Conservation (phyloP, 2,113 vertebrate genomes). For the Phainopepla nitens region DNA sequence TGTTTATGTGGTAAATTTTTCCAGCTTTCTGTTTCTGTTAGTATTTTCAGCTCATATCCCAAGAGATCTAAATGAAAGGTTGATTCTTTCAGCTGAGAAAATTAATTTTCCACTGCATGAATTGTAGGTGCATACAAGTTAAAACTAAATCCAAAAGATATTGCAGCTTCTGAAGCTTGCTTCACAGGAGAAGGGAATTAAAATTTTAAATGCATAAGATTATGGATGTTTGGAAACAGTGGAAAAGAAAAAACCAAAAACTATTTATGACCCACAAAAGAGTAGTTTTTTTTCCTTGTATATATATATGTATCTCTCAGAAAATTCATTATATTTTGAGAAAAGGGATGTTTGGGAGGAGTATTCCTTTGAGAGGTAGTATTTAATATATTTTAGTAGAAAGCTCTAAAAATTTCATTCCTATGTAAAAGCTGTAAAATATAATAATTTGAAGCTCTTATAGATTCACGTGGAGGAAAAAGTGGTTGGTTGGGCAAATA, state of each 20-base stretch:
- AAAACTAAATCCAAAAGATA: neutral
- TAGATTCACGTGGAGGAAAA: neutral
- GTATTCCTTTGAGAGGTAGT: neutral
- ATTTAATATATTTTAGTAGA: neutral
- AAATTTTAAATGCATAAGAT: neutral
- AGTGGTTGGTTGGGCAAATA: neutral
- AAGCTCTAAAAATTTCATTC: neutral
- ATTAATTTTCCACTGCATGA: neutral
- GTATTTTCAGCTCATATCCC: neutral
- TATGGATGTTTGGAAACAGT: neutral
- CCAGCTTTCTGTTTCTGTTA: neutral
- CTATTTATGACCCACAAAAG: neutral
- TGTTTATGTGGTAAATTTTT: neutral
- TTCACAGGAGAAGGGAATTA: neutral
- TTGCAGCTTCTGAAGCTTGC: neutral
- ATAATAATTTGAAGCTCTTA: neutral
- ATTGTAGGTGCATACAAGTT: neutral
- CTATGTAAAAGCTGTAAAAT: neutral
- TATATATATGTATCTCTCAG: too few relatives aligned
- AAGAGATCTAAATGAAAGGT: neutral
- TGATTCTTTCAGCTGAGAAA: neutral
- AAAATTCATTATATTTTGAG: neutral
- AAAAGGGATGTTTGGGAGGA: neutral
- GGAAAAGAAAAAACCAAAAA: neutral
- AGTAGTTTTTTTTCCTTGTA: neutral